A percentile compares a stretch with the other conserved stretches of the same genome.
Evolutionary conservation across 2,113 vertebrate species (phyloP).

Genomic region (Trogon melanurus): DNA sequence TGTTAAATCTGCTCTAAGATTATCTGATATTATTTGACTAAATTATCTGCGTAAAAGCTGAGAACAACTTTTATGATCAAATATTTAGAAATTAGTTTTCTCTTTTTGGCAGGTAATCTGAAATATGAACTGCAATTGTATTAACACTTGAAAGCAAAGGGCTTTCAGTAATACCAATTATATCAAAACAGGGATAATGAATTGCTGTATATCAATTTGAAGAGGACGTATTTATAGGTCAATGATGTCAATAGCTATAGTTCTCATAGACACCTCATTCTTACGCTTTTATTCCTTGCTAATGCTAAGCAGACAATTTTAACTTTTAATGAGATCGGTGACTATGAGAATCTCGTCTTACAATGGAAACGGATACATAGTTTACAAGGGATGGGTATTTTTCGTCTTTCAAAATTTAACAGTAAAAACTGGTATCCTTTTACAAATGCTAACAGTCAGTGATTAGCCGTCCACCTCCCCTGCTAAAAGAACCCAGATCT

Average conservation of each 20-base stretch:
- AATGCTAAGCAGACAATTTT: slow-evolving; percentile 56
- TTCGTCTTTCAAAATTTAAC: slow-evolving; percentile 8
- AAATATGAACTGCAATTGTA: slow-evolving; percentile 78
- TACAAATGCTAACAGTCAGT: background rate
- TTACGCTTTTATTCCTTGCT: slow-evolving; percentile 63
- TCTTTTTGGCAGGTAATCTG: slow-evolving; percentile 76
- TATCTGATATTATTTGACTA: slow-evolving; percentile 85
- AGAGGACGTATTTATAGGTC: slow-evolving; percentile 79
- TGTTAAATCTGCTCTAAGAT: slow-evolving; percentile 78
- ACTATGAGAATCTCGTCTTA: slow-evolving; percentile 22
- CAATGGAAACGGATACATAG: background rate
- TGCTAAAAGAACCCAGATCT: background rate
- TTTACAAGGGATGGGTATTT: slow-evolving; percentile 14
- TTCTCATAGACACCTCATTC: slow-evolving; percentile 59
- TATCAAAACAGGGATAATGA: slow-evolving; percentile 75
- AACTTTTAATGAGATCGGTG: slow-evolving; percentile 57
- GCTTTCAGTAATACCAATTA: slow-evolving; percentile 78
- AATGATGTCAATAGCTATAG: slow-evolving; percentile 76
- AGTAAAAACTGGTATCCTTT: background rate
- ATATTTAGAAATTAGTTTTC: slow-evolving; percentile 83
- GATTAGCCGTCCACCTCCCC: background rate
- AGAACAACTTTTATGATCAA: slow-evolving; percentile 82
- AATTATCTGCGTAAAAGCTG: slow-evolving; percentile 79
- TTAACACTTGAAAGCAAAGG: slow-evolving; percentile 77
- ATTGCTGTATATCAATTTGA: slow-evolving; percentile 72